These are phyloP conservation scores for Geopemphigus sp. DNA, from an alignment of 1,140 invertebrate species.

Conservation along the genomic window DNA sequence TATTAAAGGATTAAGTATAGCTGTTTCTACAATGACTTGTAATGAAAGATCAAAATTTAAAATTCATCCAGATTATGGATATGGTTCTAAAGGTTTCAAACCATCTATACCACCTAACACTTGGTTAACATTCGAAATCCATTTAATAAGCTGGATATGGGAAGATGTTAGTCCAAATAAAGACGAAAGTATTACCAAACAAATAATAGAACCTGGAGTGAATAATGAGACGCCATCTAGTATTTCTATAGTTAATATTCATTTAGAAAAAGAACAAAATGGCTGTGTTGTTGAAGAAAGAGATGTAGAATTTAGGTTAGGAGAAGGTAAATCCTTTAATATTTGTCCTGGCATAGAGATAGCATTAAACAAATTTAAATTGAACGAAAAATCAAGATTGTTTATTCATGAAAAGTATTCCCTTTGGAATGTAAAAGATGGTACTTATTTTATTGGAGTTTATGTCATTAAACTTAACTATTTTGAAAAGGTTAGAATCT, in stretches of 20 bases:
- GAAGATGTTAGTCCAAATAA: constrained; percentile 83
- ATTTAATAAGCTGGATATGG: constrained; percentile 78
- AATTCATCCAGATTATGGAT: constrained; percentile 88
- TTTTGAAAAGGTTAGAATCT: constrained; percentile 38
- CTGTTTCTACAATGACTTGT: constrained; percentile 90
- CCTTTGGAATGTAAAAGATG: not conserved
- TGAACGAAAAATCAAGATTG: constrained; percentile 75
- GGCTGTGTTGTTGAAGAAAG: constrained; percentile 70
- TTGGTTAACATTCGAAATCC: constrained; percentile 90
- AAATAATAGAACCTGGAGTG: constrained; percentile 68
- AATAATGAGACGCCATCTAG: constrained; percentile 73
- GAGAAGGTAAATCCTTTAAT: constrained; percentile 67
- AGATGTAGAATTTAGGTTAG: constrained; percentile 79
- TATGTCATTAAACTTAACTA: constrained; percentile 42
- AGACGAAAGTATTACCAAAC: constrained; percentile 78
- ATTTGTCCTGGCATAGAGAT: constrained; percentile 82
- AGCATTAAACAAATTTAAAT: constrained; percentile 79
- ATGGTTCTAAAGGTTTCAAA: constrained; percentile 78
- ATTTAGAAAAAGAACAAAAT: constrained; percentile 71
- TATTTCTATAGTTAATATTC: constrained; percentile 73
- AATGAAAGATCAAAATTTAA: constrained; percentile 83
- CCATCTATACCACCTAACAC: constrained; percentile 88
- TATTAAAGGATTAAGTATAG: constrained; percentile 95
- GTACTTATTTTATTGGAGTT: not conserved
- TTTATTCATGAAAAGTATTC: constrained; percentile 52